Evolutionary conservation across 2,888 invertebrate species (phyloP).

Genomic region (Deroplatys truncata): DNA sequence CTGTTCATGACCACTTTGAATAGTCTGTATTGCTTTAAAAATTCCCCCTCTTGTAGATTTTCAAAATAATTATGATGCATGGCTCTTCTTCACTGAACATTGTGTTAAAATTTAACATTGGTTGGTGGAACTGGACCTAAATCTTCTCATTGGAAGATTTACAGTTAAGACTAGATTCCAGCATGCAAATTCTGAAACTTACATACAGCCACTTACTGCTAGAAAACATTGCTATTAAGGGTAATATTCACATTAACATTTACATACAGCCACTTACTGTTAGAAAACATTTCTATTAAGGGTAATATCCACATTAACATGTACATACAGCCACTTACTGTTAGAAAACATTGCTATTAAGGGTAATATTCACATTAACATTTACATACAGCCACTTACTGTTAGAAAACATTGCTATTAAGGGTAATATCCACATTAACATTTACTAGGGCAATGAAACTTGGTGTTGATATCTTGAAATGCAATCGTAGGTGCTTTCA

Average conservation of each 20-base stretch:
- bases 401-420: neutral
- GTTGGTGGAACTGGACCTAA: no score
- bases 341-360: neutral
- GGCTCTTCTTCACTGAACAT: no score
- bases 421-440: neutral
- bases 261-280: neutral
- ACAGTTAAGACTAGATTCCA: no score
- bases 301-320: neutral
- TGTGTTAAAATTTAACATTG: no score
- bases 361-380: neutral
- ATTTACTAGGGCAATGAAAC: neutral
- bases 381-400: neutral
- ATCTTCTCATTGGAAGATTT: no score
- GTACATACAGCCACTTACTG: neutral
- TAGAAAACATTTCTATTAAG: neutral
- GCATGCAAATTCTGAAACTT: neutral
- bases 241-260: neutral
- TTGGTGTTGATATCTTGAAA: no score
- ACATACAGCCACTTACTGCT: neutral
- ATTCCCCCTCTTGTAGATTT: no score
- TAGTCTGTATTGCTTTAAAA: no score
- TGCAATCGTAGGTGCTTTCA: no score
- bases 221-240: neutral
- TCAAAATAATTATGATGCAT: no score
- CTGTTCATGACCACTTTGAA: no score